phyloP scores from a whole-genome alignment of 2,888 invertebrate genomes.

The Drosophila falleni region DNA sequence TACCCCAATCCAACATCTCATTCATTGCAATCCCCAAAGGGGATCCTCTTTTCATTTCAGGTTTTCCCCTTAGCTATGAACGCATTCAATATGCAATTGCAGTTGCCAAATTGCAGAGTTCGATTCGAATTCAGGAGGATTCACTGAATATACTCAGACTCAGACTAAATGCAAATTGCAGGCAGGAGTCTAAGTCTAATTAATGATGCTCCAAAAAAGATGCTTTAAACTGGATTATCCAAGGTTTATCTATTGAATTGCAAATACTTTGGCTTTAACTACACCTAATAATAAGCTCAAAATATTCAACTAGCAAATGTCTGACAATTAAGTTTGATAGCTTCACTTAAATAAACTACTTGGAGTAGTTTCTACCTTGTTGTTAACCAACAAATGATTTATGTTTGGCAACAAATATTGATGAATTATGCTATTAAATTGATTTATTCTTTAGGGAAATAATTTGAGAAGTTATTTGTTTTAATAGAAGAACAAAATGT shows the following conservation, averaged over 20 bases:
- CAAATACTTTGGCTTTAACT: constrained; percentile 1
- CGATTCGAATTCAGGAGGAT: constrained; percentile 10
- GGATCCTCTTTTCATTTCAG: constrained; percentile 30
- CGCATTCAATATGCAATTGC: constrained; percentile 28
- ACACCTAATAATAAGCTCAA: not conserved
- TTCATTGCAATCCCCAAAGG: constrained; percentile 26
- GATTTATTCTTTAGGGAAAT: constrained; percentile 1
- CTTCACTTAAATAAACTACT: not conserved
- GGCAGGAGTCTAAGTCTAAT: not conserved
- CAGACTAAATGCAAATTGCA: constrained; percentile 28
- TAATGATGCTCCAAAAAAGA: constrained; percentile 4
- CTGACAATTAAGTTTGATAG: constrained; percentile 1
- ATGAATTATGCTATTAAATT: constrained; percentile 1
- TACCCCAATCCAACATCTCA: constrained; percentile 15
- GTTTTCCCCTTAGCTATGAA: constrained; percentile 17
- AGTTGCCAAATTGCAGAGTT: constrained; percentile 50
- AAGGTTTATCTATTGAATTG: constrained; percentile 9
- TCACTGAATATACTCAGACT: constrained; percentile 3
- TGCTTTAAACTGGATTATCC: constrained; percentile 16
- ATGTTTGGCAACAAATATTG: not conserved
- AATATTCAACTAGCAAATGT: not conserved
- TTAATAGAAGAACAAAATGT: not conserved
- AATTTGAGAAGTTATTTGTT: not conserved
- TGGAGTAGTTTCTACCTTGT: not conserved
- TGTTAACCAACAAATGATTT: not conserved